Percentiles rank a stretch among this genome's conserved stretches.
Evolutionary conservation across 2,797 vertebrate species (phyloP).

Genomic region (Amblyopsis hoosieri): DNA sequence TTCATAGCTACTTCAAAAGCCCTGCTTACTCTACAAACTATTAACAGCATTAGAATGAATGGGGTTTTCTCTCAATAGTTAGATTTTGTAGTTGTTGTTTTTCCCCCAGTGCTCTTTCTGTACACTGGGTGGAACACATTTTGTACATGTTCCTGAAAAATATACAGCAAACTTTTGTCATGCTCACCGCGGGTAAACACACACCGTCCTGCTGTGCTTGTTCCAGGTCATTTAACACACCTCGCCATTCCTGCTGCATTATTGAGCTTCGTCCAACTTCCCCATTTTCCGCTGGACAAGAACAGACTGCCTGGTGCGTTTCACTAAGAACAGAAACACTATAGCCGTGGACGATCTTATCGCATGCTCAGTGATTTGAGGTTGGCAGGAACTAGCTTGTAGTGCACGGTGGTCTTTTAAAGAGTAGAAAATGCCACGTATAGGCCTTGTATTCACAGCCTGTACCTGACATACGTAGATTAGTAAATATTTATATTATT

Average conservation of each 20-base stretch:
- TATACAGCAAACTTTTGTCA: not conserved
- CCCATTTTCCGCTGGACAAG: not conserved
- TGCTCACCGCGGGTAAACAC: slow-evolving; percentile 8
- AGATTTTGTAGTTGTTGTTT: not conserved
- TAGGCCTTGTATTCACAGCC: too few species aligned
- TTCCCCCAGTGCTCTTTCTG: not conserved
- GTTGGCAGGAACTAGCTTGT: too few species aligned
- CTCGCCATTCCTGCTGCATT: slow-evolving; percentile 41
- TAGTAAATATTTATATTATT: too few species aligned
- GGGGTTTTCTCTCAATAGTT: not conserved
- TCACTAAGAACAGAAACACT: not conserved
- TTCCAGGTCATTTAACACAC: slow-evolving; percentile 6
- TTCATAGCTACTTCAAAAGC: too few species aligned
- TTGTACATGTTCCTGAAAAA: not conserved
- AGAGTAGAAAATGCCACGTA: too few species aligned
- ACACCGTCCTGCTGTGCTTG: not conserved
- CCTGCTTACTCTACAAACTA: too few species aligned
- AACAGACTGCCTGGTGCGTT: not conserved
- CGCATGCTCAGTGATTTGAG: too few species aligned
- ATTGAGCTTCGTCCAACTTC: slow-evolving; percentile 25
- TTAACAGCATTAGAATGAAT: not conserved
- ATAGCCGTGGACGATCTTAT: too few species aligned
- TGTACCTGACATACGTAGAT: too few species aligned
- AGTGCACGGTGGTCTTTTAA: too few species aligned
- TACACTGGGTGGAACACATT: not conserved